Evolutionary conservation across 2,888 invertebrate genomes (phyloP).

Genomic region (Cyaniris semiargus): DNA sequence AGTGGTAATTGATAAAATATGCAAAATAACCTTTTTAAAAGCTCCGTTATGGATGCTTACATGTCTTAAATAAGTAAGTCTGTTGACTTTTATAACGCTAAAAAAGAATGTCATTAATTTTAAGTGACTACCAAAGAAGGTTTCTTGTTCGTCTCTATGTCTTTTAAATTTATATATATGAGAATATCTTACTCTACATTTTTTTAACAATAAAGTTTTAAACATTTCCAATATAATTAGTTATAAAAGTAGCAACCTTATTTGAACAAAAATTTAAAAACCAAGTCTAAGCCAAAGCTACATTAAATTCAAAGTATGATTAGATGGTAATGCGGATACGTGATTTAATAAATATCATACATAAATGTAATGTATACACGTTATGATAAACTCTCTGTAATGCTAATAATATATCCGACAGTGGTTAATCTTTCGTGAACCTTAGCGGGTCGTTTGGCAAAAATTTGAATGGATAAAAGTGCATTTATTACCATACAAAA

Average conservation of each 20-base stretch:
- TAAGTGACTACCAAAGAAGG: neutral
- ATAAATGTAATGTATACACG: slow-evolving; percentile 7
- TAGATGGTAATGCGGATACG: neutral
- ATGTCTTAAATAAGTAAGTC: slow-evolving; percentile 13
- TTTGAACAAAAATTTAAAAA: neutral
- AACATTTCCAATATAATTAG: neutral
- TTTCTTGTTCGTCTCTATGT: neutral
- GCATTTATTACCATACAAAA: slow-evolving; percentile 63
- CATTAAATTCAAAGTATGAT: neutral
- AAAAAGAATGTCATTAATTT: neutral
- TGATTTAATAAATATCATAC: slow-evolving; percentile 2
- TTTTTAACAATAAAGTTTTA: neutral
- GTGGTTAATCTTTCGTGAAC: slow-evolving; percentile 77
- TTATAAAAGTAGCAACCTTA: neutral
- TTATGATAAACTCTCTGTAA: slow-evolving; percentile 49
- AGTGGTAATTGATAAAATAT: slow-evolving; percentile 73
- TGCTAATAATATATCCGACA: slow-evolving; percentile 57
- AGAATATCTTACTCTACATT: neutral
- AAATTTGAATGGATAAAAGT: slow-evolving; percentile 70
- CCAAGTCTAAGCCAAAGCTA: neutral
- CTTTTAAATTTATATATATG: neutral
- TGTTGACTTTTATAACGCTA: neutral
- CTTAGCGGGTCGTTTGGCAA: slow-evolving; percentile 64
- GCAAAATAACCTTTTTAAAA: slow-evolving; percentile 62
- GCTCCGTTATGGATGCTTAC: slow-evolving; percentile 39